phyloP scores from a whole-genome alignment of 2,113 vertebrate species.

The Lagopus muta region DNA sequence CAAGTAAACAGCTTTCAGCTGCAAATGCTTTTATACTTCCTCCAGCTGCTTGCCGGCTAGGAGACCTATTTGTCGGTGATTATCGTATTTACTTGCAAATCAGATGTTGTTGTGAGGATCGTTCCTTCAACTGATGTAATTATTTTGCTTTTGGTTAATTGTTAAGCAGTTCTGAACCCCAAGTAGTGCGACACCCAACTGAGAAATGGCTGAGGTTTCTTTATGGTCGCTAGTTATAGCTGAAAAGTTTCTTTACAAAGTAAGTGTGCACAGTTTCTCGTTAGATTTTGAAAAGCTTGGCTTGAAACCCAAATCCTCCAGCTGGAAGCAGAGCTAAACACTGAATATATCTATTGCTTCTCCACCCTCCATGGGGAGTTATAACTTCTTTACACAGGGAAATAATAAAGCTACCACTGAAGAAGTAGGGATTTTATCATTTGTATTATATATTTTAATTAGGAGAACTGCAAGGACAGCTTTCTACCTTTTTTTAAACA shows the following conservation, averaged over 20 bases:
- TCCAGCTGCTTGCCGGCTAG: neutral
- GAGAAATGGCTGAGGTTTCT: neutral
- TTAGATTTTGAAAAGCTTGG: neutral
- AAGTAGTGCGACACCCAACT: accelerated
- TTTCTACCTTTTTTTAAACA: neutral
- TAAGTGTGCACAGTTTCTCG: neutral
- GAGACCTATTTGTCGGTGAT: neutral
- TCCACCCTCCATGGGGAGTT: neutral
- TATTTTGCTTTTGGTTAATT: neutral
- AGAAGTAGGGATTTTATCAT: neutral
- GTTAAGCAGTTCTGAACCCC: neutral
- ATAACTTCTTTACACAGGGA: neutral
- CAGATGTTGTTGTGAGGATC: neutral
- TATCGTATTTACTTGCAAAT: neutral
- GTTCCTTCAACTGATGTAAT: neutral
- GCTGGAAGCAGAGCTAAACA: neutral
- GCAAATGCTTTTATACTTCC: neutral
- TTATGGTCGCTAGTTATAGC: neutral
- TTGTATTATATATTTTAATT: neutral
- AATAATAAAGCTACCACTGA: neutral
- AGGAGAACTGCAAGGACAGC: neutral
- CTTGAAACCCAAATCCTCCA: neutral
- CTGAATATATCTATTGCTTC: neutral
- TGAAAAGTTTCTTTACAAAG: neutral
- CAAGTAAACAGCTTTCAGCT: neutral